Evolutionary conservation across 2,797 vertebrate species (phyloP).

Genomic region (Prunella strophiata): DNA sequence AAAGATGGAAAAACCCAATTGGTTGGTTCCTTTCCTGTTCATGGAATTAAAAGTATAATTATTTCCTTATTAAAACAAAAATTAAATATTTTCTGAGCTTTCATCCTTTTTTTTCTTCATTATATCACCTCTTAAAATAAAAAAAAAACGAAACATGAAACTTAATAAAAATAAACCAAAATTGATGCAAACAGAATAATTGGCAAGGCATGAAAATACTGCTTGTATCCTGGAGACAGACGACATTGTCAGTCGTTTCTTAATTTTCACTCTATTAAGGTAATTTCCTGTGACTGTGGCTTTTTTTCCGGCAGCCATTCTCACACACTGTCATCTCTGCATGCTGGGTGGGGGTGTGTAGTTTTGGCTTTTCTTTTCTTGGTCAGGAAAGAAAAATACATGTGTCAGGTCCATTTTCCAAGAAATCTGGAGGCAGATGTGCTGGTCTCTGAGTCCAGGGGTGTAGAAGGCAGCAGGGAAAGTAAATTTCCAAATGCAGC

Average conservation of each 20-base stretch:
- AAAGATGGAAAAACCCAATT: slow-evolving; percentile 38
- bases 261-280: slow-evolving; percentile 84
- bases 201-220: slow-evolving; percentile 72
- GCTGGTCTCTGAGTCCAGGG: neutral
- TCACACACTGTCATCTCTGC: slow-evolving; percentile 7
- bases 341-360: neutral
- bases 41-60: slow-evolving; percentile 49
- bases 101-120: slow-evolving; percentile 61
- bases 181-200: slow-evolving; percentile 79
- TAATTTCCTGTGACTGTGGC: slow-evolving; percentile 77
- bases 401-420: neutral
- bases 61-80: slow-evolving; percentile 71
- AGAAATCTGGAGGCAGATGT: neutral
- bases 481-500: neutral
- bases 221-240: slow-evolving; percentile 74
- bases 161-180: slow-evolving; percentile 68
- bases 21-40: slow-evolving; percentile 35
- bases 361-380: neutral
- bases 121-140: slow-evolving; percentile 51
- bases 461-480: neutral
- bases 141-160: slow-evolving; percentile 16
- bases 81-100: slow-evolving; percentile 68
- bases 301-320: slow-evolving; percentile 51
- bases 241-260: slow-evolving; percentile 64
- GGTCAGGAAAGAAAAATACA: neutral